These are phyloP conservation scores for Tiaroga cobitis DNA, from an alignment of 2,797 vertebrate species.

Conservation along the genomic window DNA sequence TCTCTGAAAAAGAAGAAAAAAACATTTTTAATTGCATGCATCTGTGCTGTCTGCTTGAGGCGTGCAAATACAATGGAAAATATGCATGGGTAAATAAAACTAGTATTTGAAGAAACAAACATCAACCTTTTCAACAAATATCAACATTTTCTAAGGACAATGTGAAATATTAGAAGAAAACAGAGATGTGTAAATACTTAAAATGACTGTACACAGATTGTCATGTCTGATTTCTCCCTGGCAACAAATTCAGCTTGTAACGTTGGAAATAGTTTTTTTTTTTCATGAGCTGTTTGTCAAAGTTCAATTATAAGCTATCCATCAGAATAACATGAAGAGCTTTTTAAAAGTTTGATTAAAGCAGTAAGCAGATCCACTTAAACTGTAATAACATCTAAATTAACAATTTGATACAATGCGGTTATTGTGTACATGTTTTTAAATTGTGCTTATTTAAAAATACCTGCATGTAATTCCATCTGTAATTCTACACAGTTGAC, in stretches of 20 bases:
- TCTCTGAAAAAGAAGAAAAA: constrained; percentile 39
- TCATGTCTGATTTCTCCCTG: neutral
- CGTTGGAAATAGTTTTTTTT: neutral
- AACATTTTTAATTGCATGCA: constrained; percentile 38
- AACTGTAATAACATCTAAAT: neutral
- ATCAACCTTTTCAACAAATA: constrained; percentile 27
- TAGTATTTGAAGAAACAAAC: constrained; percentile 40
- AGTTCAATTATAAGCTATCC: neutral
- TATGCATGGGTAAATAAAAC: constrained; percentile 43
- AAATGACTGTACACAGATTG: neutral
- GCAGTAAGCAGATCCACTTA: neutral
- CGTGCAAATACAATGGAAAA: constrained; percentile 46
- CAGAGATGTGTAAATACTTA: neutral
- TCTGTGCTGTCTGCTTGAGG: constrained; percentile 38
- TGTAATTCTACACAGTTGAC: neutral
- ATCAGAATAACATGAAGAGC: constrained; percentile 10
- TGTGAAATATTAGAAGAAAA: constrained; percentile 27
- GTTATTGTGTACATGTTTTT: neutral
- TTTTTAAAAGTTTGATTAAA: constrained; percentile 13
- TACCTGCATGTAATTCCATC: neutral
- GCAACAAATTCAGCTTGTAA: constrained; percentile 10
- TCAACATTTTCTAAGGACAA: constrained; percentile 10
- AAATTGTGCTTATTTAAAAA: neutral
- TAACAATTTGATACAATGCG: neutral
- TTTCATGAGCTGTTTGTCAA: neutral